These are phyloP conservation scores for Pseudomyrmex pallidus DNA, from an alignment of 1,140 invertebrate species.

Conservation along the genomic window DNA sequence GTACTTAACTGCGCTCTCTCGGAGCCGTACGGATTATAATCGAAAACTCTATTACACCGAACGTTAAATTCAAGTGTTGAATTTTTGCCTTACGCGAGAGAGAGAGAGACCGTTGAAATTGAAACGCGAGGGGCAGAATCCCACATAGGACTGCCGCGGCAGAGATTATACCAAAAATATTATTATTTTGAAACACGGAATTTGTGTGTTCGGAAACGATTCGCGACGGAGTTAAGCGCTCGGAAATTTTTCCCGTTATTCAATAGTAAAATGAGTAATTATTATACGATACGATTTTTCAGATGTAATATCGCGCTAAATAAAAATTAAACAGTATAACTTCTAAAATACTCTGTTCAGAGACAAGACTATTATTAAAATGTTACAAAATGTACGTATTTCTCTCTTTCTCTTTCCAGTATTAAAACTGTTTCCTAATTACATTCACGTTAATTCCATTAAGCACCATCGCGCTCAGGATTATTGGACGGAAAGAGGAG, in stretches of 20 bases:
- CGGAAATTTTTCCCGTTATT: no score
- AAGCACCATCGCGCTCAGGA: not conserved
- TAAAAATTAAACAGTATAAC: no score
- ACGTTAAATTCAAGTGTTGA: conserved; percentile 19
- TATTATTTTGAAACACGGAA: conserved; percentile 3
- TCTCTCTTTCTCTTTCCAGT: no score
- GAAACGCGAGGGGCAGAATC: not conserved
- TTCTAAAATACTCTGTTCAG: no score
- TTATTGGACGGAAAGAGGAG: not conserved
- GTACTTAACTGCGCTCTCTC: conserved; percentile 25
- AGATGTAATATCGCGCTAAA: no score
- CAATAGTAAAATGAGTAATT: no score
- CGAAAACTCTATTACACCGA: conserved; percentile 36
- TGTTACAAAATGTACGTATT: no score
- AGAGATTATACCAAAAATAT: not conserved
- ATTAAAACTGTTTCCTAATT: not conserved
- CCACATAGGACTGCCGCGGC: not conserved
- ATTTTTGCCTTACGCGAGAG: not conserved
- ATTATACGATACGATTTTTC: no score
- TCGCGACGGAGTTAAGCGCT: no score
- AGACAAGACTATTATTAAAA: no score
- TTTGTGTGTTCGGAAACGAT: not conserved
- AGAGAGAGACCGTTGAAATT: not conserved
- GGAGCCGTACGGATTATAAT: conserved; percentile 16
- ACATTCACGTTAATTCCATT: not conserved